These are phyloP conservation scores for Pelobates cultripes DNA, from an alignment of 2,797 vertebrate species.

Conservation along the genomic window DNA sequence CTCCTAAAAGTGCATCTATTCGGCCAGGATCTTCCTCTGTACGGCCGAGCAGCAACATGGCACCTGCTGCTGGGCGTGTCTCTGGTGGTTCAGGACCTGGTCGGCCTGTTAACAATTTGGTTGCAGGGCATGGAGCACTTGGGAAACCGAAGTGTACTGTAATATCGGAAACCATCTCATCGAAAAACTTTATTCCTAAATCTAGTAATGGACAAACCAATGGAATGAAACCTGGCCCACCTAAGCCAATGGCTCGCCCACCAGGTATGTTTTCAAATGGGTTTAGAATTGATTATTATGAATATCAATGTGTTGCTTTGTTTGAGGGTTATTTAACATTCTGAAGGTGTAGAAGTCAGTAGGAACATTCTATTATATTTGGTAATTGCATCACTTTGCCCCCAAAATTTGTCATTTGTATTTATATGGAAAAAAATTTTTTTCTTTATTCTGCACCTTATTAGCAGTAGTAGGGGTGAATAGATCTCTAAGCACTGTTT, in stretches of 20 bases:
- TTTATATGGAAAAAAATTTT: too few species aligned
- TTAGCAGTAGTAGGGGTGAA: too few species aligned
- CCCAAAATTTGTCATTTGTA: too few species aligned
- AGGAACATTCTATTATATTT: too few species aligned
- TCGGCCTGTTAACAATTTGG: constrained; percentile 50
- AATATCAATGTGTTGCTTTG: too few species aligned
- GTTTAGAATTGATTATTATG: too few species aligned
- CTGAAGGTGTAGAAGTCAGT: too few species aligned
- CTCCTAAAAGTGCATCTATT: constrained; percentile 54
- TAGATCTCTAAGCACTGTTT: too few species aligned
- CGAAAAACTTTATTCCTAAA: constrained; percentile 83
- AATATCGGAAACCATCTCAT: constrained; percentile 94
- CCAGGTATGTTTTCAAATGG: constrained; percentile 75
- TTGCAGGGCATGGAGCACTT: constrained; percentile 14
- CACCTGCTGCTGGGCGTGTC: constrained; percentile 66
- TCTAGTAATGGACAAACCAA: constrained; percentile 66
- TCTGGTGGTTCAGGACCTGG: constrained; percentile 51
- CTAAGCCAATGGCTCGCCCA: constrained; percentile 70
- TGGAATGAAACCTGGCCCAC: constrained; percentile 71
- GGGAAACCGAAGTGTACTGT: constrained; percentile 87
- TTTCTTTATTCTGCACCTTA: too few species aligned
- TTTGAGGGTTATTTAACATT: too few species aligned
- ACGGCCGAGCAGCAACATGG: not conserved
- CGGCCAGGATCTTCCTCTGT: constrained; percentile 37
- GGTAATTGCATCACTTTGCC: too few species aligned